Evolutionary conservation across 2,113 vertebrate species (phyloP), one percentile per base, ranked within the genome.

Genomic region (Maylandia zebra): DNA sequence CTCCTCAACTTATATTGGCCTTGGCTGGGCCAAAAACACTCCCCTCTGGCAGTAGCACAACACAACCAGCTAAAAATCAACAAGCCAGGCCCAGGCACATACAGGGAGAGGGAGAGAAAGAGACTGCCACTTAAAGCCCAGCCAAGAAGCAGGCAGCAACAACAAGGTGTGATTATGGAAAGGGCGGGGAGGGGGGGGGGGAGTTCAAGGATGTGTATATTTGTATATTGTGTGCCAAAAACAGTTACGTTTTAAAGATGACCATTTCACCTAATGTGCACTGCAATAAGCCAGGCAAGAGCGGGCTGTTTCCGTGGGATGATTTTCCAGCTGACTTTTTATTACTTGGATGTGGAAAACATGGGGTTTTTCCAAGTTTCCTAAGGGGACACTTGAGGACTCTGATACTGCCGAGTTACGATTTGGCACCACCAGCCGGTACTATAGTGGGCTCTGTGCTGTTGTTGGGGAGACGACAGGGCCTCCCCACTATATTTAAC

Each of bases 401-500:
- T 85, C 32, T 71, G 85, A 91, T 56, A 83, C 80, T 69, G 61
- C 50, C 2, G 11, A 84, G 43, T 50, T 74, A 30, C 52, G 34
- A 57, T 87, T 87, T 83, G 66, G 56, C 86, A 83, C 30, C 64
- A 45, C 78, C 19, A 24, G 59, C 82, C 10, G 5, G 34, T 78
- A 59, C 36, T 81, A 71, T 34, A 66, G 85, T 53, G 32, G 43
- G 56, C 71, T 45, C 57, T 55, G n/a, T 83, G 83, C 90, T 94
- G 94, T 95, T 94, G 95, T 94, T 89, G 89, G 89, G 94, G 93
- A 94, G 92, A 93, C 2, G 22, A 86, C 74, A 10, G 61, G 88
- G 81, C 81, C 84, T 89, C 82, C 61, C 50, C 84, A 91, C 95
- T 96, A 95, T 95, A 95, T 95, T 93, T 95, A 96, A 92, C 91